Evolutionary conservation across 2,797 vertebrate species (phyloP), one percentile per base, ranked within the genome.

Genomic region (Gymnoscopelus braueri): DNA sequence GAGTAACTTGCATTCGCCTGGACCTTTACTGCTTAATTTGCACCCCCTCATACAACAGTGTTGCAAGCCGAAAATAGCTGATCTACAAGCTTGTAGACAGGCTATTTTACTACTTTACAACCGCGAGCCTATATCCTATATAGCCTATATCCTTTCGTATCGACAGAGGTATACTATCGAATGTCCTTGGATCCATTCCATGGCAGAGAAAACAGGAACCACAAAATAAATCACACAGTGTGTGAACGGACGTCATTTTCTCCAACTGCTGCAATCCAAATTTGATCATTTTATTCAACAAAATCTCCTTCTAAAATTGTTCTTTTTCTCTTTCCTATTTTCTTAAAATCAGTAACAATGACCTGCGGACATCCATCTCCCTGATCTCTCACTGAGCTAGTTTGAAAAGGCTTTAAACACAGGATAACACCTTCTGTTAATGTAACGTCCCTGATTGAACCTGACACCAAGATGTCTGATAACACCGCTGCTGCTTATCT

Each of bases 391-490:
- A 83, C 65, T 80, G 72, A 80, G 64, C 85, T 73, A 72, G 84
- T 79, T 84, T 87, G 74, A 90, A 86, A 87, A 79, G 82, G 80
- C 12, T 88, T 83, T 84, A 61, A 87, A 83, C 3, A 2, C 60
- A 67, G 79, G n/a, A 15, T 74, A 78, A 76, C 81, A 87, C 86
- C 86, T 84, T 86, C 84, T 81, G 85, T 78, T 89, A 86, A 81
- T 78, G 74, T 56, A 60, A 64, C 72, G 39, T 65, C 54, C 32
- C 76, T 11, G 83, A 88, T 87, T 80, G 39, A 88, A 82, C 64
- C 81, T 74, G 73, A 80, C 84, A 88, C 85, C 39, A 72, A 87
- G 85, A 88, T 78, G 77, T 81, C 71, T 86, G 90, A 90, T 91
- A 88, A 73, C 66, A 84, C 85, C 79, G 11, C 19, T 1, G 19